Evolutionary conservation across 2,113 vertebrate genomes (phyloP).

Genomic region (Cepphus grylle): DNA sequence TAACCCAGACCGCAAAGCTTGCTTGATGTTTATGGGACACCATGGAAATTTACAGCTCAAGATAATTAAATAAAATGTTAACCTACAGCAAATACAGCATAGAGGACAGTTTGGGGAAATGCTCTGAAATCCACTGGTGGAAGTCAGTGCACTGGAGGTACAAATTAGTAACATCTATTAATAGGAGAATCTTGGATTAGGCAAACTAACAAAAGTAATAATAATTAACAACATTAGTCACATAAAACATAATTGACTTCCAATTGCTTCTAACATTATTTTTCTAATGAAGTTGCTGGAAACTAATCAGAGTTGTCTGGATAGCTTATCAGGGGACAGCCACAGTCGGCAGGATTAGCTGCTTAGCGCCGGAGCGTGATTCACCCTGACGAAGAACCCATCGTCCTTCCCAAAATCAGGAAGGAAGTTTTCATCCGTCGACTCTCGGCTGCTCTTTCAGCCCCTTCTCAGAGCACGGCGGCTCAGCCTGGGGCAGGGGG

Average conservation of each 20-base stretch:
- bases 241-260: slow-evolving; percentile 5
- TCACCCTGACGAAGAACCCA: not conserved
- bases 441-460: not conserved
- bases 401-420: not conserved
- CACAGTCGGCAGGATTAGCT: slow-evolving; percentile 6
- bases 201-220: not conserved
- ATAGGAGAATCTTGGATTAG: not conserved
- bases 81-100: not conserved
- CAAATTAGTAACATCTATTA: not conserved
- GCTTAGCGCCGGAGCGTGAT: not conserved
- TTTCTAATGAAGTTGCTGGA: slow-evolving; percentile 16
- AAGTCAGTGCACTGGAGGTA: not conserved
- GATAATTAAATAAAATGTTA: slow-evolving; percentile 29
- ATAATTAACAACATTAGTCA: slow-evolving; percentile 29
- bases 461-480: not conserved
- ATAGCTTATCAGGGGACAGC: slow-evolving; percentile 32
- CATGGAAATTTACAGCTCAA: slow-evolving; percentile 14
- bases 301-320: not conserved
- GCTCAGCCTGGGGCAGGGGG: not conserved
- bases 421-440: not conserved
- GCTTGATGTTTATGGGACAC: not conserved
- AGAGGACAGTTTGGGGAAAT: not conserved
- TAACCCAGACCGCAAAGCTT: slow-evolving; percentile 2
- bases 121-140: not conserved
- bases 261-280: not conserved